A percentile compares a stretch with the other conserved stretches of the same genome.
phyloP scores from a whole-genome alignment of 1,140 invertebrate species.

The Andrena cerasifolii region DNA sequence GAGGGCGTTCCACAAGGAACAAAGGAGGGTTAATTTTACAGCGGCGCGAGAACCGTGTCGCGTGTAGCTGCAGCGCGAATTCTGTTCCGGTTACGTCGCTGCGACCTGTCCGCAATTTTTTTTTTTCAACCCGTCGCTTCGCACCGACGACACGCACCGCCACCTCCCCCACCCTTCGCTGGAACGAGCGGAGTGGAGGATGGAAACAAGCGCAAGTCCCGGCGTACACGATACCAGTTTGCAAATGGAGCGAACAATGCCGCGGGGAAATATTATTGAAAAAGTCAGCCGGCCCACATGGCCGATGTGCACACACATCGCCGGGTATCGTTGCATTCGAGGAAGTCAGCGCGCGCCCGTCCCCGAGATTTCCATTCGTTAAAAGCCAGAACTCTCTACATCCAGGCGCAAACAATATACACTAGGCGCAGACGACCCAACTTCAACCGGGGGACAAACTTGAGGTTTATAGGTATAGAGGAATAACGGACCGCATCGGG shows the following conservation, averaged over 20 bases:
- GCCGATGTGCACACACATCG: conserved; percentile 31
- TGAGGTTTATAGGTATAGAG: too few relatives aligned
- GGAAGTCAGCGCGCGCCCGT: background rate
- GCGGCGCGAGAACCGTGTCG: conserved; percentile 24
- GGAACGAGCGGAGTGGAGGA: background rate
- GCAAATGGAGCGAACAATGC: conserved; percentile 41
- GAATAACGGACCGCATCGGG: too few relatives aligned
- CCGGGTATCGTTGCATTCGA: conserved; percentile 8
- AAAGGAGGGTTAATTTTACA: conserved; percentile 31
- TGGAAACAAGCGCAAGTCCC: conserved; percentile 20
- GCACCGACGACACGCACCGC: background rate
- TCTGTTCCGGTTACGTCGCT: background rate
- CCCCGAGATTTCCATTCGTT: background rate
- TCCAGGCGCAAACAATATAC: too few relatives aligned
- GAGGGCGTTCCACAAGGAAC: background rate
- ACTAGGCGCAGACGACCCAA: too few relatives aligned
- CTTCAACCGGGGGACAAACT: too few relatives aligned
- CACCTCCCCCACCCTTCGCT: background rate
- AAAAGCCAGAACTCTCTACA: background rate
- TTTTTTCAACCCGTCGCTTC: conserved; percentile 19
- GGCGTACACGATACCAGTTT: conserved; percentile 23
- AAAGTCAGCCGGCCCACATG: conserved; percentile 37
- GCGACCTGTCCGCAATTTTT: conserved; percentile 23
- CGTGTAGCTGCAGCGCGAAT: conserved; percentile 8
- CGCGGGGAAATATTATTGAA: conserved; percentile 40